Evolutionary conservation across 2,113 vertebrate species (phyloP), one percentile per base, ranked within the genome.

Genomic region (Chionomys nivalis): DNA sequence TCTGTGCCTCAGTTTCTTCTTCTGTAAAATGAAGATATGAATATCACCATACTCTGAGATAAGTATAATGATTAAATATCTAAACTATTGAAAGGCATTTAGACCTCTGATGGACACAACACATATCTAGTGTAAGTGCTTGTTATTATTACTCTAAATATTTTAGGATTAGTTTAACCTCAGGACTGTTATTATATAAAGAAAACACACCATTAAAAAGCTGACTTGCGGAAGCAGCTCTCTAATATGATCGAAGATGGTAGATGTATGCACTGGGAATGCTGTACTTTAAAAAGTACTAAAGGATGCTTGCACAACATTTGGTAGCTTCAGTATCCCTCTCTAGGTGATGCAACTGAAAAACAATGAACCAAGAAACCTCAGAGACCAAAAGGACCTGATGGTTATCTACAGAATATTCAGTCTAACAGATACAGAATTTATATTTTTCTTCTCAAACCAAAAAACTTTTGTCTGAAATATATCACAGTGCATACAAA

Each of bases 1-100:
- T 88, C 28, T 58, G 21, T 70, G 55, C 93, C 96, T 96, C 87
- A 58, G 95, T 95, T 96, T 91, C 91, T 93, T 93, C 82, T 92
- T 73, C 33, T 4, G 24, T 31, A 83, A 91, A 91, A 83, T 73
- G 44, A 96, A 36, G 39, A 68, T 76, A 82, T 1, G 47, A 82
- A 55, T 12, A 87, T 26, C 52, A 75, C 3, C n/a, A 55, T n/a
- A 58, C 39, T 65, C 16, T 36, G 31, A 16, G 12, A n/a, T 72
- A 61, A 93, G 39, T 55, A 19, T 76, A 11, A 91, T 42, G 42
- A 95, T 85, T 70, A 81, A 88, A 76, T 73, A 28, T 81, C 12
- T 63, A 75, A 91, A 39, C 49, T 90, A n/a, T 31, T 79, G 31
- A 76, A 79, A 91, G 86, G 26, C 83, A 33, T 49, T 90, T 90